Evolutionary conservation across 2,797 vertebrate species (phyloP), one percentile per base, ranked within the genome.

Genomic region (Vespertilio murinus): DNA sequence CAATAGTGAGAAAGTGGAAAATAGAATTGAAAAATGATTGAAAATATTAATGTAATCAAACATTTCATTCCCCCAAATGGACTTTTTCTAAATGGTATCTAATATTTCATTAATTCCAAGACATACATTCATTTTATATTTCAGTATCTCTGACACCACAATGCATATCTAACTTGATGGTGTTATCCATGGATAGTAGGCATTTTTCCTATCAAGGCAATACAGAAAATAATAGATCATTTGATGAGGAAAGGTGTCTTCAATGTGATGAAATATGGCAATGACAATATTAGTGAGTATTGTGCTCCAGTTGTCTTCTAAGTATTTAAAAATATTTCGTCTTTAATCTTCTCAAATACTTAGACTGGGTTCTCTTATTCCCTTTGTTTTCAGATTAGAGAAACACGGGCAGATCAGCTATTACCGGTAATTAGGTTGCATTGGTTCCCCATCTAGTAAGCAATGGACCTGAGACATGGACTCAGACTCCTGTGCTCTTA

Each of bases 1-100:
- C 85, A 64, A 45, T 33, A 74, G 59, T 69, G 4, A 74, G 9
- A 67, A 85, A 35, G n/a, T 96, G 18, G 77, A 95, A 90, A 77
- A n/a, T 38, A 65, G 18, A 74, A 70, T 38, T 81, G 3, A 74
- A 40, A 35, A 80, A 52, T 90, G 25, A 80, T 30, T 14, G 2
- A 35, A 91, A 88, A 23, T 70, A n/a, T 86, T 70, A 77, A 69
- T 38, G 0, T 65, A 30, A 13, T 45, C 40, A 75, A 61, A 86
- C 17, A 52, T 73, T 75, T 83, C 67, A 54, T 56, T 94, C 28
- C 56, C 14, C 25, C 64, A 61, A 12, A 22, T 65, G 35, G 12
- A 25, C 71, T 42, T 56, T 83, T 54, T 88, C 42, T 59, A 88
- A 84, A 77, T 45, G n/a, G 9, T 30, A 25, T 84, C 25, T 59